Evolutionary conservation across 2,113 vertebrate species (phyloP).

Genomic region (Emydura subglobosa): DNA sequence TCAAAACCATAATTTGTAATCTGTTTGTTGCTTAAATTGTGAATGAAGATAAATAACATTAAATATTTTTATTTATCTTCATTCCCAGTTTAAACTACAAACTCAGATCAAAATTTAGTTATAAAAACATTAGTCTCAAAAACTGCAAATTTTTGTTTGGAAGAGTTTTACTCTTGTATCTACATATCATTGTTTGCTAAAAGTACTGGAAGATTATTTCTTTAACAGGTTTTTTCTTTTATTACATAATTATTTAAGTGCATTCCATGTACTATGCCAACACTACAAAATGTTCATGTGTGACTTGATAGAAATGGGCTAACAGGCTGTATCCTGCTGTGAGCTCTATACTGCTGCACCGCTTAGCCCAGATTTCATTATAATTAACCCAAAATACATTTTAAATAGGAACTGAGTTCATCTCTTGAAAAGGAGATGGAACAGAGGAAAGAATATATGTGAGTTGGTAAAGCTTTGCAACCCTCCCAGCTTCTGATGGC

Average conservation of each 20-base stretch:
- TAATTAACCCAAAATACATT: slow-evolving; percentile 48
- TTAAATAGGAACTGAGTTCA: slow-evolving; percentile 51
- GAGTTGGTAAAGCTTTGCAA: not conserved
- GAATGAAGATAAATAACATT: not conserved
- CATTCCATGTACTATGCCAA: not conserved
- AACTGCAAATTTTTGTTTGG: not conserved
- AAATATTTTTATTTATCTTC: not conserved
- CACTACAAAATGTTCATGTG: not conserved
- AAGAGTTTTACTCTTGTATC: not conserved
- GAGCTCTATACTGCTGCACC: not conserved
- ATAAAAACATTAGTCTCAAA: not conserved
- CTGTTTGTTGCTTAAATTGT: not conserved
- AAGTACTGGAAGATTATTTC: not conserved
- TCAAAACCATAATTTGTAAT: not conserved
- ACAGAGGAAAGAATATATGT: slow-evolving; percentile 33
- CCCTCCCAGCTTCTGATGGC: not conserved
- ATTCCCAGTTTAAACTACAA: not conserved
- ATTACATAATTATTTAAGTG: not conserved
- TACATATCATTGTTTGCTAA: not conserved
- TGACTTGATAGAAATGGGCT: slow-evolving; percentile 26
- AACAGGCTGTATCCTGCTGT: slow-evolving; percentile 5
- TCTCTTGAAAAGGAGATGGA: slow-evolving; percentile 22
- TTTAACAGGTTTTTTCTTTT: not conserved
- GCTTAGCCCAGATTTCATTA: not conserved
- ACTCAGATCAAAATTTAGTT: not conserved